These are phyloP conservation scores for Pachydiplax longipennis DNA, from an alignment of 2,888 invertebrate genomes.

Conservation along the genomic window DNA sequence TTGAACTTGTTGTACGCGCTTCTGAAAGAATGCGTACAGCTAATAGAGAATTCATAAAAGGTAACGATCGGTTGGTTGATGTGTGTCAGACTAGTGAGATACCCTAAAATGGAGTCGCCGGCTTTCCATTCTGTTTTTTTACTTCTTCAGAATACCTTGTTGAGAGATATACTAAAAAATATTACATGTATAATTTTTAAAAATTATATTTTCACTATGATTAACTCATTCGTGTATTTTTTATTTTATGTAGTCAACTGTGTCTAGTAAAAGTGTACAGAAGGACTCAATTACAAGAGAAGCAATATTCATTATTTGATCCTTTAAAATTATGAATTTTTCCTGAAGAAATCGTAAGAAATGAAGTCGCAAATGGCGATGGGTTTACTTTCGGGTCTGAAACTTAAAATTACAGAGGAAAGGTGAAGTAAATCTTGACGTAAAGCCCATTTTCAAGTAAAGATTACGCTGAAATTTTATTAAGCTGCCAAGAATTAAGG, in stretches of 20 bases:
- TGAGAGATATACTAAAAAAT: slow-evolving; percentile 2
- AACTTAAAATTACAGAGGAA: neutral
- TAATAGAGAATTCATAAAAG: neutral
- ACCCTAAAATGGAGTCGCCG: neutral
- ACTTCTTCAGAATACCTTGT: slow-evolving; percentile 28
- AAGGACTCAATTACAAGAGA: neutral
- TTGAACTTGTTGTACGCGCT: slow-evolving; percentile 5
- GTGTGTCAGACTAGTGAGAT: neutral
- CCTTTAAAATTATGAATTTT: neutral
- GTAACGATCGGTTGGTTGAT: neutral
- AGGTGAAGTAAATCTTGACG: too few relatives aligned
- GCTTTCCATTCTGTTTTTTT: neutral
- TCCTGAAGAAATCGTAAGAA: neutral
- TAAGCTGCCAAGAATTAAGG: too few relatives aligned
- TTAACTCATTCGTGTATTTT: slow-evolving; percentile 21
- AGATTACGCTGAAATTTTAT: too few relatives aligned
- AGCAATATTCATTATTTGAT: neutral
- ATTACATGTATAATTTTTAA: slow-evolving; percentile 27
- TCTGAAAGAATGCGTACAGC: neutral
- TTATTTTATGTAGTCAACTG: slow-evolving; percentile 25
- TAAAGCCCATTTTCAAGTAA: too few relatives aligned
- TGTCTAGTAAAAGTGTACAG: slow-evolving; percentile 42
- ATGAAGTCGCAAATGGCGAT: neutral
- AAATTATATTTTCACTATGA: slow-evolving; percentile 42
- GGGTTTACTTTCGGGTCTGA: neutral